Evolutionary conservation across 2,113 vertebrate genomes (phyloP).

Genomic region (Opisthocomus hoazin): DNA sequence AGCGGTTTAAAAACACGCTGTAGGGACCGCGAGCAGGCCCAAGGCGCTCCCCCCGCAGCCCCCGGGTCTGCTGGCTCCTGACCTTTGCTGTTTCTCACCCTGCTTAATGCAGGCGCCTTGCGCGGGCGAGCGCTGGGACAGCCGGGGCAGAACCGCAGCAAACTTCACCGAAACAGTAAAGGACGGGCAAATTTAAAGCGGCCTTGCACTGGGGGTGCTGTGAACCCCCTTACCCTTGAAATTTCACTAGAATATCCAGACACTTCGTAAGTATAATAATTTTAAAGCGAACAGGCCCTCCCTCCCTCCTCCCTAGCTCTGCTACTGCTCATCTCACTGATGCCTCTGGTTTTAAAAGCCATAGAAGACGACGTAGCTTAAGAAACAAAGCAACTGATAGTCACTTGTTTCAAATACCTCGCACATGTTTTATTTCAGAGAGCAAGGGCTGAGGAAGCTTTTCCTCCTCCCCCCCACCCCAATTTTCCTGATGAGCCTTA

Average conservation of each 20-base stretch:
- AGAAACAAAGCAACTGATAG: background rate
- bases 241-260: background rate
- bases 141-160: constrained; percentile 8
- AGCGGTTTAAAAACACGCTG: background rate
- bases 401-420: background rate
- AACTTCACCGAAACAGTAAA: constrained; percentile 29
- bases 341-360: background rate
- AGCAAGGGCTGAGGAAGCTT: background rate
- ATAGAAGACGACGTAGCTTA: rapidly evolving
- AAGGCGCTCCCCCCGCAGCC: background rate
- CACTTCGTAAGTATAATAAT: background rate
- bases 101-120: constrained; percentile 58
- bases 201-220: background rate
- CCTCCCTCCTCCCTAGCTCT: background rate
- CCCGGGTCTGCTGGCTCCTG: constrained; percentile 44
- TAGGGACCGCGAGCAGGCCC: background rate
- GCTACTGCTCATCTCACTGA: background rate
- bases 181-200: background rate
- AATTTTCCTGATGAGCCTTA: background rate
- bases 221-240: constrained; percentile 16
- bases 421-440: background rate
- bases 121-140: constrained; percentile 18
- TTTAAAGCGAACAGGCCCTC: background rate
- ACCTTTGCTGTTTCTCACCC: constrained; percentile 59
- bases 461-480: background rate